Conservation (phyloP, 2,888 invertebrate genomes). For the Ceraclea dissimilis region DNA sequence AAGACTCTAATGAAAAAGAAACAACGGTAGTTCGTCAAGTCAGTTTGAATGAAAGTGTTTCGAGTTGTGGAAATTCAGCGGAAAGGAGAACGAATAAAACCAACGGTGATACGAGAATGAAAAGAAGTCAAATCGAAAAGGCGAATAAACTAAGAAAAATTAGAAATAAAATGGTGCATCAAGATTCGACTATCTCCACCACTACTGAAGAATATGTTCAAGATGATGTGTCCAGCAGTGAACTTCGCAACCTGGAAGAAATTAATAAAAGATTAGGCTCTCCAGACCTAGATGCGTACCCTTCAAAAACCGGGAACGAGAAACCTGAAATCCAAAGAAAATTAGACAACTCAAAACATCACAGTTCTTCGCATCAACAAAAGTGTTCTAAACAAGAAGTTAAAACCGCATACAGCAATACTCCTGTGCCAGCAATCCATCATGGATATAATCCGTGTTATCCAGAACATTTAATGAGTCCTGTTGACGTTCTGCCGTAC, state of each 20-base stretch:
- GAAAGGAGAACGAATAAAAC: neutral
- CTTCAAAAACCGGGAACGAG: too few relatives aligned
- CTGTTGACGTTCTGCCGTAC: constrained; percentile 7
- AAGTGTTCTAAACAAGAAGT: neutral
- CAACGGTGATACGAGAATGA: too few relatives aligned
- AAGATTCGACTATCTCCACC: constrained; percentile 52
- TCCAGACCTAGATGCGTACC: neutral
- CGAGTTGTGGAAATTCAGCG: neutral
- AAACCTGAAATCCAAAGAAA: neutral
- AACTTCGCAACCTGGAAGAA: constrained; percentile 29
- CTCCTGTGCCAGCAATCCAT: constrained; percentile 25
- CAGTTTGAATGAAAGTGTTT: neutral
- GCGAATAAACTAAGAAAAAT: constrained; percentile 39
- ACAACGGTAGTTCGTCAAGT: neutral
- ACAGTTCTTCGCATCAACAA: neutral
- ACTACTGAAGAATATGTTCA: constrained; percentile 37
- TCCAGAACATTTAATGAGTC: constrained; percentile 28
- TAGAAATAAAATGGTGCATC: constrained; percentile 40
- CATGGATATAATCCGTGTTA: constrained; percentile 33
- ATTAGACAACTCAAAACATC: neutral
- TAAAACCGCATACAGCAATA: neutral
- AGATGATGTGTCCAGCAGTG: constrained; percentile 26
- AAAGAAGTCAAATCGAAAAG: constrained; percentile 5
- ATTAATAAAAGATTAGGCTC: constrained; percentile 17
- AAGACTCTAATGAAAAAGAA: constrained; percentile 24